Evolutionary conservation across 2,797 vertebrate genomes (phyloP).

Genomic region (Sebastes kiyomatsui): DNA sequence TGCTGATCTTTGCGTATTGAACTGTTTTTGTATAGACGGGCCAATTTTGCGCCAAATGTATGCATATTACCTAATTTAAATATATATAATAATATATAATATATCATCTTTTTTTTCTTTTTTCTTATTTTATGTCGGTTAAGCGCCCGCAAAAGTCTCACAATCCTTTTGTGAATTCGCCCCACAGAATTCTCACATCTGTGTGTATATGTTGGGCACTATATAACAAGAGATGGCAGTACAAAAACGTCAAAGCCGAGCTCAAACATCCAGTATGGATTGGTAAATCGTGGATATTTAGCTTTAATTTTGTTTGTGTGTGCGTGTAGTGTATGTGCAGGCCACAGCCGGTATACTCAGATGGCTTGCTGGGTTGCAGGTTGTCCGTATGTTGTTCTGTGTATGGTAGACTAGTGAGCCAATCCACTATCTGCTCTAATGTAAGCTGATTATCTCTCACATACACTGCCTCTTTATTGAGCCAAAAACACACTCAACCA

Average conservation of each 20-base stretch:
- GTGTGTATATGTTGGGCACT: background rate
- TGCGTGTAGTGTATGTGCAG: background rate
- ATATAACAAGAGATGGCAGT: background rate
- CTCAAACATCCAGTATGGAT: background rate
- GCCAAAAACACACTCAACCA: conserved; percentile 32
- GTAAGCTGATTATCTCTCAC: conserved; percentile 71
- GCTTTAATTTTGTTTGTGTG: background rate
- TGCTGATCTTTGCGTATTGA: background rate
- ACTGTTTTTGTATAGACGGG: background rate
- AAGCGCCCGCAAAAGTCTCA: background rate
- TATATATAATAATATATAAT: no score
- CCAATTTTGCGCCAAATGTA: background rate
- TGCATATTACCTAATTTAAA: background rate
- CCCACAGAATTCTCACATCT: no score
- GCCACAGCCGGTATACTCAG: conserved; percentile 17
- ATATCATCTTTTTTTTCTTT: background rate
- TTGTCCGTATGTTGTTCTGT: conserved; percentile 49
- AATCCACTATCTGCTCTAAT: conserved; percentile 58
- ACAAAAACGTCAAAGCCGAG: background rate
- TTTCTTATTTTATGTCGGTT: background rate
- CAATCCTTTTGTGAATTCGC: no score
- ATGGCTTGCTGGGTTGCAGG: conserved; percentile 29
- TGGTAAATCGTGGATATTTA: background rate
- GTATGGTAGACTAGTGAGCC: conserved; percentile 37
- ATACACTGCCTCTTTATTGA: conserved; percentile 34